Evolutionary conservation across 2,797 vertebrate species (phyloP).

Genomic region (Sylvilagus floridanus): DNA sequence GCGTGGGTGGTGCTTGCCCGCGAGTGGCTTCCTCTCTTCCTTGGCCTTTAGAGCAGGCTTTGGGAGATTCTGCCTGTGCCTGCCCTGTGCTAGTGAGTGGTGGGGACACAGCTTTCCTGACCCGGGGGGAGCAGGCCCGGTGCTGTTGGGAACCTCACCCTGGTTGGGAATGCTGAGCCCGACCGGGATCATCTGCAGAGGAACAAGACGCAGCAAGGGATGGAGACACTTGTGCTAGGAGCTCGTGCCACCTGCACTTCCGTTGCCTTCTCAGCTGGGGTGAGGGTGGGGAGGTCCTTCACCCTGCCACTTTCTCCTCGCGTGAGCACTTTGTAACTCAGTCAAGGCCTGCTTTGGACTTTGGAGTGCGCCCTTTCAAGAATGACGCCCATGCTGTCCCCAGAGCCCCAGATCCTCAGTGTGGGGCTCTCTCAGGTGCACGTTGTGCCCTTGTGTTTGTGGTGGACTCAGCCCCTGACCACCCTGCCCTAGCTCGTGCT

Average conservation of each 20-base stretch:
- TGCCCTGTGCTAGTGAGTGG: no score
- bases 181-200: neutral
- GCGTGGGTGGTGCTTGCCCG: neutral
- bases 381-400: neutral
- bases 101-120: neutral
- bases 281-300: neutral
- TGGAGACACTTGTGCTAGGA: no score
- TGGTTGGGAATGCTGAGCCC: neutral
- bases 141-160: no score
- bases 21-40: neutral
- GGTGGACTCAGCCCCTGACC: neutral
- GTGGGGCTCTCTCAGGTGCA: neutral
- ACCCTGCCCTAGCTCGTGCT: no score
- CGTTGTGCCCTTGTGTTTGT: neutral
- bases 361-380: neutral
- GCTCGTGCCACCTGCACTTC: neutral
- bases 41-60: neutral
- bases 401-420: neutral
- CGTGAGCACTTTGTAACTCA: neutral
- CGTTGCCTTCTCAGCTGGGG: neutral
- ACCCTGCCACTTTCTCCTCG: neutral
- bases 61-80: neutral
- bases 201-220: neutral
- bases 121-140: neutral
- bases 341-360: neutral